phyloP scores from a whole-genome alignment of 2,888 invertebrate species.

The Heliconius ismenius region DNA sequence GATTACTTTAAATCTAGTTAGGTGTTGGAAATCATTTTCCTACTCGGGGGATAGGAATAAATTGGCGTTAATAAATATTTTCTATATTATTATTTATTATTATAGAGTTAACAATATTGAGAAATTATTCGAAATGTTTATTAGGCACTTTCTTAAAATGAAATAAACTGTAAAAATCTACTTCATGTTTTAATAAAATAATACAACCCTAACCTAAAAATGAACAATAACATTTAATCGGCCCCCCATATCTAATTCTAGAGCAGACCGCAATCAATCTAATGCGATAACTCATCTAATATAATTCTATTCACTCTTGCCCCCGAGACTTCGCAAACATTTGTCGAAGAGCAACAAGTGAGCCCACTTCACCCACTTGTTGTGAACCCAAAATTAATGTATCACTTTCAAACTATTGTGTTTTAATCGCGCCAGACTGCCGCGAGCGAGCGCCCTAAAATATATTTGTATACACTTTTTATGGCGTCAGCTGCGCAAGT shows the following conservation, averaged over 20 bases:
- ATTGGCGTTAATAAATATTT: too few species aligned
- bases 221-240: neutral
- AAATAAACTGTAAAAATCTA: too few species aligned
- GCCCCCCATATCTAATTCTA: neutral
- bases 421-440: slow-evolving; percentile 40
- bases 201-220: neutral
- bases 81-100: too few species aligned
- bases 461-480: slow-evolving; percentile 58
- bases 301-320: slow-evolving; percentile 10
- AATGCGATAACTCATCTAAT: slow-evolving; percentile 27
- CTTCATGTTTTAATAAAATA: neutral
- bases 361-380: slow-evolving; percentile 62
- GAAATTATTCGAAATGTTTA: too few species aligned
- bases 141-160: too few species aligned
- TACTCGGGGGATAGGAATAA: neutral
- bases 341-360: slow-evolving; percentile 43
- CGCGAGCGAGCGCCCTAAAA: slow-evolving; percentile 41
- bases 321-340: slow-evolving; percentile 44
- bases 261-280: slow-evolving; percentile 18
- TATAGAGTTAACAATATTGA: too few species aligned
- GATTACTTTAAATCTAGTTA: neutral
- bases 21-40: neutral
- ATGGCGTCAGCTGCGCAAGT: slow-evolving; percentile 77
- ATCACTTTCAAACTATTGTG: slow-evolving; percentile 45
- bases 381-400: slow-evolving; percentile 51